Conservation (phyloP, 30 jellyfish, hydroid and myxozoan species). For the Hydractinia symbiolongicarpus region DNA sequence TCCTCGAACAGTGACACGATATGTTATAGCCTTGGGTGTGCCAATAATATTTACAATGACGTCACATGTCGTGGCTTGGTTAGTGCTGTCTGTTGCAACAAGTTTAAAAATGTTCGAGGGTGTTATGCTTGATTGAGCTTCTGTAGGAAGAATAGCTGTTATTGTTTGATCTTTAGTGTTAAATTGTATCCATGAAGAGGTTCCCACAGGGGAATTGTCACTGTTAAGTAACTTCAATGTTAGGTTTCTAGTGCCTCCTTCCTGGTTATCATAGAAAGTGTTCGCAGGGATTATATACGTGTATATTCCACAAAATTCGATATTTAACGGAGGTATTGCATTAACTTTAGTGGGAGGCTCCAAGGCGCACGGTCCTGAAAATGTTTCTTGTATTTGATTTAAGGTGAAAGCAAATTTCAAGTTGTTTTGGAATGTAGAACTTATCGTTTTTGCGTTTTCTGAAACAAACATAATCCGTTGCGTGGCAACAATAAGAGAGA, state of each 20-base stretch:
- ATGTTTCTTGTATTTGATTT: slow-evolving; percentile 36
- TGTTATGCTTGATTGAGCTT: background rate
- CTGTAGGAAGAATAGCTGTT: slow-evolving; percentile 34
- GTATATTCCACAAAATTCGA: slow-evolving; percentile 60
- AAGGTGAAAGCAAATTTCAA: slow-evolving; percentile 20
- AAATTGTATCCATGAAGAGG: slow-evolving; percentile 57
- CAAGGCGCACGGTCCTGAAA: slow-evolving; percentile 35
- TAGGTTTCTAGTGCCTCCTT: slow-evolving; percentile 59
- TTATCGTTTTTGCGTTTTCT: slow-evolving; percentile 16
- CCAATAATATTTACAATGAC: slow-evolving; percentile 41
- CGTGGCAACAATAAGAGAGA: slow-evolving; percentile 16
- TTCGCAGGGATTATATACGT: slow-evolving; percentile 62
- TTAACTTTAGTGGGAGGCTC: slow-evolving; percentile 41
- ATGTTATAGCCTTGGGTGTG: slow-evolving; percentile 23
- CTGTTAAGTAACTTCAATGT: slow-evolving; percentile 30
- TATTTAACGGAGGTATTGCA: slow-evolving; percentile 27
- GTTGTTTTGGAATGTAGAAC: background rate
- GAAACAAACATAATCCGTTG: slow-evolving; percentile 41
- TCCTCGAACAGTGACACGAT: slow-evolving; percentile 14
- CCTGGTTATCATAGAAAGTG: slow-evolving; percentile 70
- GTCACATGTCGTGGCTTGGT: slow-evolving; percentile 29
- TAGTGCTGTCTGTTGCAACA: slow-evolving; percentile 49
- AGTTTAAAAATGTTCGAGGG: slow-evolving; percentile 33
- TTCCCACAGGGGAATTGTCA: slow-evolving; percentile 12
- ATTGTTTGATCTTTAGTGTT: slow-evolving; percentile 45